Base-by-base conservation (phyloP, 2,113 vertebrate genomes). In the Thermophis baileyi region DNA sequence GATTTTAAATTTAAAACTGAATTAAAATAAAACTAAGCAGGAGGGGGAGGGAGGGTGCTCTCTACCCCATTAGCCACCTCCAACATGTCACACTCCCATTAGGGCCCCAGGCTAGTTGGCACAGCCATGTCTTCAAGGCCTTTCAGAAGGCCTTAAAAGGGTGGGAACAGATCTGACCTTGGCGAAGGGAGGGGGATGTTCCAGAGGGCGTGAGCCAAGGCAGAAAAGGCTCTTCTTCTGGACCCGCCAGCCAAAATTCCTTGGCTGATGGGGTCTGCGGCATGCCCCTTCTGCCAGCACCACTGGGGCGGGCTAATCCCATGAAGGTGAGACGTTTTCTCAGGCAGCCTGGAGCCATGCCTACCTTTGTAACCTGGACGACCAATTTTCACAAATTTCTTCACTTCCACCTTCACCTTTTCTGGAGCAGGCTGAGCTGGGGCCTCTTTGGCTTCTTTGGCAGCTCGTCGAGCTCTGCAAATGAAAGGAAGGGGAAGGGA, bases 351-450 rank as follows among this genome's bases (percentile, higher is more conserved):
- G 1, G 44, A 85, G 8, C 40, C 81, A 46, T 1, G 9, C 87
- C 1, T 54, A 99, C 99, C 99, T 98, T 99, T 99, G 95, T 99
- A 99, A 92, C 99, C 99, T 0, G 99, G 99, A 9, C 99, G 98
- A 4, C 99, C 99, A 0, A 99, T 99, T 97, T 99, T 99, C 92
- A 99, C 99, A 97, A 99, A 99, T 92, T 99, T 99, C 96, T 99
- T 99, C 90, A 99, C 99, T 94, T 99, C 99, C 87, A 99, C 99
- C 94, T 99, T 99, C 81, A 99, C 99, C 90, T 99, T 99, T 40
- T 99, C 99, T 0, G 99, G 99, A 0, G 99, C 99, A 0, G 99
- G 99, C 95, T 99, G 99, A 91, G 99, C 99, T 0, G 99, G 99
- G 74, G 99, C 98, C 93, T 99, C 99, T 95, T 99, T 99, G 0